Evolutionary conservation across 1,140 invertebrate species (phyloP).

Genomic region (Plutomurus gul): DNA sequence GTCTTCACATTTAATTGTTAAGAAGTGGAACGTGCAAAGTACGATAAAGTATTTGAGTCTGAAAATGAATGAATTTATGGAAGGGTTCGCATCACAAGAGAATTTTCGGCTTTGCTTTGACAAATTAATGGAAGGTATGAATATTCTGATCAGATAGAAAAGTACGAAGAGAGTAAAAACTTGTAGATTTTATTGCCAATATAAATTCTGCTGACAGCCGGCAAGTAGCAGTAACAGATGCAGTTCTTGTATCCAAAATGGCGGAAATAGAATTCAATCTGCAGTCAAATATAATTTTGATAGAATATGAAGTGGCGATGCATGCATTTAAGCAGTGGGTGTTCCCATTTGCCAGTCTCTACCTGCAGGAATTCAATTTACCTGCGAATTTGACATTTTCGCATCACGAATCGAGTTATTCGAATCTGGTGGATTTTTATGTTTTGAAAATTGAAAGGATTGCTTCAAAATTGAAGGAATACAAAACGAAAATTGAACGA

Average conservation of each 20-base stretch:
- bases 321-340: slow-evolving; percentile 26
- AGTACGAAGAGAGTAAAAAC: slow-evolving; percentile 14
- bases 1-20: background rate
- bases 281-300: slow-evolving; percentile 5
- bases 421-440: background rate
- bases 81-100: background rate
- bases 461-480: background rate
- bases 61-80: background rate
- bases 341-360: slow-evolving; percentile 32
- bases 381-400: background rate
- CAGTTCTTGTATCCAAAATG: background rate
- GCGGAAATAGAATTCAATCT: background rate
- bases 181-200: slow-evolving; percentile 18
- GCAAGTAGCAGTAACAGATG: background rate
- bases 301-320: background rate
- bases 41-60: background rate
- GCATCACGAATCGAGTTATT: background rate
- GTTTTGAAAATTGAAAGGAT: background rate
- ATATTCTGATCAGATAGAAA: background rate
- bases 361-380: background rate
- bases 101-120: background rate
- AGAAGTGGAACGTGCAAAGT: background rate
- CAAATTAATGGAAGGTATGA: background rate
- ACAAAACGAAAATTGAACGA: background rate
- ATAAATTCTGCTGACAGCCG: background rate